phyloP scores from a whole-genome alignment of 2,797 vertebrate species.

The Hoplostethus atlanticus region DNA sequence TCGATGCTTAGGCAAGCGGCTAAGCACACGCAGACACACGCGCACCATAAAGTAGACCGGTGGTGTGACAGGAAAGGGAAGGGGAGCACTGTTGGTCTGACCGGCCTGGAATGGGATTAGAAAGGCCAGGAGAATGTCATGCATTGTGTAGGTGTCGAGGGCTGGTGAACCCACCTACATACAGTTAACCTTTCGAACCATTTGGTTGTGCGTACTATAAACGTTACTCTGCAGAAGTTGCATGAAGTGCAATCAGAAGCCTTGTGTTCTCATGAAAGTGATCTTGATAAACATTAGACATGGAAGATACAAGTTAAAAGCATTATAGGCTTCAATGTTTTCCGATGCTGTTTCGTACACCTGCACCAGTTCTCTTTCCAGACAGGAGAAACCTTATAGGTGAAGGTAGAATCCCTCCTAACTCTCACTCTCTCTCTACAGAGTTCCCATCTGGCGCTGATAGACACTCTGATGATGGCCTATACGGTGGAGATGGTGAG shows the following conservation, averaged over 20 bases:
- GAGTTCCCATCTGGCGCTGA: constrained; percentile 95
- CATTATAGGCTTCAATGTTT: too few species aligned
- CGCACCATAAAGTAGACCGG: constrained; percentile 20
- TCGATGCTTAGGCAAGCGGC: constrained; percentile 39
- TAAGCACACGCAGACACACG: neutral
- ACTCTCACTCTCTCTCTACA: constrained; percentile 64
- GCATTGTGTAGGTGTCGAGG: constrained; percentile 66
- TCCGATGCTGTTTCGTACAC: neutral
- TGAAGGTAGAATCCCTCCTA: too few species aligned
- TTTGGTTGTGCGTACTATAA: neutral
- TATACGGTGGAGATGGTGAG: constrained; percentile 98
- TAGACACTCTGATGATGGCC: constrained; percentile 98
- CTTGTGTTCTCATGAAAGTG: neutral
- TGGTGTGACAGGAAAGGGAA: constrained; percentile 75
- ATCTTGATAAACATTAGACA: too few species aligned
- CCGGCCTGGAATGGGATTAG: constrained; percentile 63
- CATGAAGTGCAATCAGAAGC: neutral
- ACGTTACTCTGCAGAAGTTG: neutral
- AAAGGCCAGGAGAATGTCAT: constrained; percentile 77
- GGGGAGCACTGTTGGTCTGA: constrained; percentile 63
- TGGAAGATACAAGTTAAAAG: too few species aligned
- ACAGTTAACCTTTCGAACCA: constrained; percentile 3
- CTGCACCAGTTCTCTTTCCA: too few species aligned
- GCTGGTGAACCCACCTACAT: constrained; percentile 26
- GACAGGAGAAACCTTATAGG: too few species aligned